phyloP scores from a whole-genome alignment of 1,140 invertebrate genomes.

The Phenacoccus solenopsis region DNA sequence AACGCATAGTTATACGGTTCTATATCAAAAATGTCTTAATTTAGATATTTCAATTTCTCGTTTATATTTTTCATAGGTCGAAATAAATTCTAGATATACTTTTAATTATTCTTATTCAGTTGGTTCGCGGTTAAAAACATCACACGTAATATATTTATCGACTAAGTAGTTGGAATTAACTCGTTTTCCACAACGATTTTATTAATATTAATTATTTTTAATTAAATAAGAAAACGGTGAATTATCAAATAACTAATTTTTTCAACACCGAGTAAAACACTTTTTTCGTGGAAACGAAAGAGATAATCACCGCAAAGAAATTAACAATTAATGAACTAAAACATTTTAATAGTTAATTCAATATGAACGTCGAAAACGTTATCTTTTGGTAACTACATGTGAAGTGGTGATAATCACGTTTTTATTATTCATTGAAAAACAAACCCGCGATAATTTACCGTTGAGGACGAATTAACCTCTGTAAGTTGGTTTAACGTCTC shows the following conservation, averaged over 20 bases:
- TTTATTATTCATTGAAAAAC: background rate
- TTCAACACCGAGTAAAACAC: background rate
- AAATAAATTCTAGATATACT: too few relatives aligned
- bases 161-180: background rate
- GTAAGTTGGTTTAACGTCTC: too few relatives aligned
- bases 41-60: too few relatives aligned
- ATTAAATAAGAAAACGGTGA: background rate
- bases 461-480: background rate
- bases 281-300: background rate
- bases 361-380: background rate
- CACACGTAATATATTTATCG: too few relatives aligned
- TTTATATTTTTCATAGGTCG: too few relatives aligned
- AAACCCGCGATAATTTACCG: background rate
- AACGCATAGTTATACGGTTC: too few relatives aligned
- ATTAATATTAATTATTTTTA: background rate
- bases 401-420: background rate
- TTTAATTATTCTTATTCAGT: too few relatives aligned
- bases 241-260: constrained; percentile 4
- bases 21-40: too few relatives aligned
- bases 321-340: background rate
- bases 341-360: constrained; percentile 3
- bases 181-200: background rate
- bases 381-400: background rate
- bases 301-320: background rate
- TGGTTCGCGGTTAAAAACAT: too few relatives aligned